These are phyloP conservation scores for Zele albiditarsus DNA, from an alignment of 2,888 invertebrate species.

Conservation along the genomic window DNA sequence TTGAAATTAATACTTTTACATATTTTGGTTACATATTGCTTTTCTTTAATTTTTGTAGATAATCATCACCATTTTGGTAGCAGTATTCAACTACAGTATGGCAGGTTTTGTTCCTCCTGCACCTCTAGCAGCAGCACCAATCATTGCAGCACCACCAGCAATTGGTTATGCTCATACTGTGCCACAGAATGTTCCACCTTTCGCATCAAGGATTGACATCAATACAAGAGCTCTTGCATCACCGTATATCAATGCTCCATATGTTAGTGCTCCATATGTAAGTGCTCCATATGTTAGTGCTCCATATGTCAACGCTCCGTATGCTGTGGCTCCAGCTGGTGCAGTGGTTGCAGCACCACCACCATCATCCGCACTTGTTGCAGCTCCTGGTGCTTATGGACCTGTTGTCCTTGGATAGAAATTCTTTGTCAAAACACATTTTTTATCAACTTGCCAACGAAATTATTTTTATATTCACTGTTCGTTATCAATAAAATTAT, in stretches of 20 bases:
- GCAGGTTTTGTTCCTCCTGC: slow-evolving; percentile 63
- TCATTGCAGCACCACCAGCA: slow-evolving; percentile 75
- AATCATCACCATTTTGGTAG: slow-evolving; percentile 48
- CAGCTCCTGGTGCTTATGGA: slow-evolving; percentile 43
- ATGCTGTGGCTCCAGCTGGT: slow-evolving; percentile 66
- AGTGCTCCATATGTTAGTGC: slow-evolving; percentile 67
- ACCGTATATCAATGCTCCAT: slow-evolving; percentile 67
- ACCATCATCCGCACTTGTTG: slow-evolving; percentile 50
- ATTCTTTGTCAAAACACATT: slow-evolving; percentile 6
- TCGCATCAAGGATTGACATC: slow-evolving; percentile 77
- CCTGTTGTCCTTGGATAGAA: slow-evolving; percentile 47
- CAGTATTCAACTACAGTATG: slow-evolving; percentile 63
- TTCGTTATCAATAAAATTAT: neutral
- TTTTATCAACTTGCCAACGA: slow-evolving; percentile 39
- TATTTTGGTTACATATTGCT: neutral
- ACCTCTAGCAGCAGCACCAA: slow-evolving; percentile 62
- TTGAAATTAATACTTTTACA: slow-evolving; percentile 10
- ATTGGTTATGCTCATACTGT: slow-evolving; percentile 77
- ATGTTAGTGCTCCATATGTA: slow-evolving; percentile 67
- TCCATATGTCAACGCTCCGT: slow-evolving; percentile 61
- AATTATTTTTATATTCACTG: slow-evolving; percentile 36
- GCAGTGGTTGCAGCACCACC: slow-evolving; percentile 68
- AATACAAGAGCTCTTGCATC: slow-evolving; percentile 72
- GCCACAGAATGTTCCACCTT: slow-evolving; percentile 79
- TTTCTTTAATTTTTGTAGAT: slow-evolving; percentile 42